Conservation (phyloP, 2,888 invertebrate species). For the Rotaria sp. region DNA sequence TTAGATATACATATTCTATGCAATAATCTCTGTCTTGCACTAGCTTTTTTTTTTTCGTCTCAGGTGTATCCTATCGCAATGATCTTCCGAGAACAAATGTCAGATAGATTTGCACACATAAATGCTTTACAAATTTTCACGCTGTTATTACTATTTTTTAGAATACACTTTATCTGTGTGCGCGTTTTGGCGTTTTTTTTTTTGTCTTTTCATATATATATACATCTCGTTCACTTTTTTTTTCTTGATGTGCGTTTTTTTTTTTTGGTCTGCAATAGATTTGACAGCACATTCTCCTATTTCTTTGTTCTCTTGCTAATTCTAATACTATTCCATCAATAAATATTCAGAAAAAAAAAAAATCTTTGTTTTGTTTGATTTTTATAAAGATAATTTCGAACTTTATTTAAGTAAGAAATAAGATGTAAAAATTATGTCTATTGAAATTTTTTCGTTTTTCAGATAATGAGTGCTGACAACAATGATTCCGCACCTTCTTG, state of each 20-base stretch:
- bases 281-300: background rate
- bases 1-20: background rate
- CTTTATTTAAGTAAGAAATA: background rate
- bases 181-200: background rate
- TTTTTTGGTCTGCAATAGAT: background rate
- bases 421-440: background rate
- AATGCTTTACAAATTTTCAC: background rate
- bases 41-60: background rate
- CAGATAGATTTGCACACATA: background rate
- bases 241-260: background rate
- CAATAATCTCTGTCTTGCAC: background rate
- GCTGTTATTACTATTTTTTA: background rate
- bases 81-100: constrained; percentile 31
- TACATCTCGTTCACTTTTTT: background rate
- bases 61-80: background rate
- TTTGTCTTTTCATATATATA: background rate
- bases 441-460: background rate
- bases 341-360: background rate
- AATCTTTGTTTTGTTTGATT: background rate
- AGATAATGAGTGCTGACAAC: background rate
- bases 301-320: background rate
- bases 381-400: background rate
- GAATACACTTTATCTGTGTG: background rate
- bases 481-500: background rate
- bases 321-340: background rate